Evolutionary conservation across 2,113 vertebrate species (phyloP).

Genomic region (Chloropsis hardwickii): DNA sequence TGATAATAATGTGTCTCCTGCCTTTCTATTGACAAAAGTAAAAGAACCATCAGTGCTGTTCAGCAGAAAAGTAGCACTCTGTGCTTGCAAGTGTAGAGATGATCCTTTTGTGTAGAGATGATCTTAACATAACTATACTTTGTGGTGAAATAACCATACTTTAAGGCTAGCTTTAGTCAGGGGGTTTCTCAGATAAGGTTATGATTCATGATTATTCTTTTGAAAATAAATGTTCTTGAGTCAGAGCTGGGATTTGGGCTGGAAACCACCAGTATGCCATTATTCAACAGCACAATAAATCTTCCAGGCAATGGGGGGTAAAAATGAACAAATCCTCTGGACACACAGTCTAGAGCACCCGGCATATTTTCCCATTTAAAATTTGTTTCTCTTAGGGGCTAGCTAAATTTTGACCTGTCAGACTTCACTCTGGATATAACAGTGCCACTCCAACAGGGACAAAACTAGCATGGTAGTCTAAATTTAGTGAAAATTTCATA

Average conservation of each 20-base stretch:
- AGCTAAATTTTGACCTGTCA: neutral
- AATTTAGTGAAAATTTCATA: neutral
- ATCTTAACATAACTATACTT: neutral
- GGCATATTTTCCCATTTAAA: neutral
- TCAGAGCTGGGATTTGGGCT: neutral
- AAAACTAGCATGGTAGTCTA: neutral
- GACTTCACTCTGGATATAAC: neutral
- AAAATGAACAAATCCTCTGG: neutral
- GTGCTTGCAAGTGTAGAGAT: neutral
- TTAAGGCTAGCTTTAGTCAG: neutral
- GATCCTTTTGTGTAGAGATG: neutral
- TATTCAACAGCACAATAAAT: neutral
- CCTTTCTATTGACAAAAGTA: neutral
- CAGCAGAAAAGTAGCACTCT: neutral
- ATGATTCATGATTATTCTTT: neutral
- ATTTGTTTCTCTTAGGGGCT: neutral
- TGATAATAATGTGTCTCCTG: neutral
- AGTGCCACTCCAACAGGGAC: neutral
- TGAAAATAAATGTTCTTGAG: neutral
- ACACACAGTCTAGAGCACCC: neutral
- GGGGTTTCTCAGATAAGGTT: neutral
- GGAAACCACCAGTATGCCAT: neutral
- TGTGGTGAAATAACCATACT: neutral
- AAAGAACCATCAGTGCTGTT: neutral
- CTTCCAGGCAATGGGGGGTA: accelerated